Evolutionary conservation across 2,797 vertebrate genomes (phyloP).

Genomic region (Chloroceryle amazona): DNA sequence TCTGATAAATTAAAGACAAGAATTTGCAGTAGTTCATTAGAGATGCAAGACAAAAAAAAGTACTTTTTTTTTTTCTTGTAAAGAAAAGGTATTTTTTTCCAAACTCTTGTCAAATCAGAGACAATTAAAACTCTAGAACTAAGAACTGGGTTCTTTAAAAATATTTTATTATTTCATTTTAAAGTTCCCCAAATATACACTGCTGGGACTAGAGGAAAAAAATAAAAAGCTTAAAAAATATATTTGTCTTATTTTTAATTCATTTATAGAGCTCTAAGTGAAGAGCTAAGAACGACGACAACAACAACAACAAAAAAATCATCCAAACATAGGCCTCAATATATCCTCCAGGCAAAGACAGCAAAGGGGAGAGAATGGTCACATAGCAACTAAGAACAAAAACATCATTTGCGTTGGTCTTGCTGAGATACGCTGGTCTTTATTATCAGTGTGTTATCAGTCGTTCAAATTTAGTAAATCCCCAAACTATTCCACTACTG

Average conservation of each 20-base stretch:
- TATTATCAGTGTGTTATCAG: not conserved
- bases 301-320: too few relatives aligned
- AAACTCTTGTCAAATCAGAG: not conserved
- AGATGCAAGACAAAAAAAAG: not conserved
- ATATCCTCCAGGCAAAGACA: not conserved
- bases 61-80: not conserved
- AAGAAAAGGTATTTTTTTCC: not conserved
- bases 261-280: not conserved
- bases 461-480: not conserved
- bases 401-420: not conserved
- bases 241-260: not conserved
- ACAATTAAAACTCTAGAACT: not conserved
- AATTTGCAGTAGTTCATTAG: not conserved
- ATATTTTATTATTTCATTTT: not conserved
- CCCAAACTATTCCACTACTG: not conserved
- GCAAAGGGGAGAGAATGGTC: not conserved
- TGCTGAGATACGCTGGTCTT: not conserved
- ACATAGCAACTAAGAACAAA: not conserved
- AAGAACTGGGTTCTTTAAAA: not conserved
- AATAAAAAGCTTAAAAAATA: not conserved
- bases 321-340: not conserved
- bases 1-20: slow-evolving; percentile 79
- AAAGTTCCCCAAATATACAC: not conserved
- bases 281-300: not conserved
- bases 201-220: not conserved